Evolutionary conservation across 2,888 invertebrate genomes (phyloP).

Genomic region (Sisyra nigra): DNA sequence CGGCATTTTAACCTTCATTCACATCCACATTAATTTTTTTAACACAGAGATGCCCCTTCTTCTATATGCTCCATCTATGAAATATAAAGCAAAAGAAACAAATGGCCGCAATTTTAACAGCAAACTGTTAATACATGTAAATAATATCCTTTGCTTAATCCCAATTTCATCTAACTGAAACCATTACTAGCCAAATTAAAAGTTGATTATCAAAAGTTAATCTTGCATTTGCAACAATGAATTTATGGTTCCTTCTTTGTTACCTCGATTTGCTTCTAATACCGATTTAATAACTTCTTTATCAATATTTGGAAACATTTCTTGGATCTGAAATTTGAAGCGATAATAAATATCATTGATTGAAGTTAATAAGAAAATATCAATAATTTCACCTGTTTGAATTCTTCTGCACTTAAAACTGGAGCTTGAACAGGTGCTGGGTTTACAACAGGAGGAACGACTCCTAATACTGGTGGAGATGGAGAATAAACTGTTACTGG

Average conservation of each 20-base stretch:
- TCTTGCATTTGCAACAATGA: conserved; percentile 78
- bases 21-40: too few relatives aligned
- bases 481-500: conserved; percentile 33
- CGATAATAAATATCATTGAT: too few relatives aligned
- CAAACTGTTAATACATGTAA: too few relatives aligned
- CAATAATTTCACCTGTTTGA: conserved; percentile 38
- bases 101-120: too few relatives aligned
- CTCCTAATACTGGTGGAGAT: conserved; percentile 21
- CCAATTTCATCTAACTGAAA: too few relatives aligned
- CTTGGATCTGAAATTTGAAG: conserved; percentile 51
- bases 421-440: conserved; percentile 20
- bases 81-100: too few relatives aligned
- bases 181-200: too few relatives aligned
- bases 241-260: conserved; percentile 83
- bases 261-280: conserved; percentile 73
- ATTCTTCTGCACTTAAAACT: conserved; percentile 38
- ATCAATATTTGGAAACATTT: conserved; percentile 95
- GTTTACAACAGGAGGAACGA: conserved; percentile 29
- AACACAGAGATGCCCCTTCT: too few relatives aligned
- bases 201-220: conserved; percentile 24
- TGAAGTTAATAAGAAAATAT: not conserved
- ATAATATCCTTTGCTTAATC: too few relatives aligned
- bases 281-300: conserved; percentile 85
- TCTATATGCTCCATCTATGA: too few relatives aligned
- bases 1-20: too few relatives aligned